Evolutionary conservation across 2,888 invertebrate genomes (phyloP).

Genomic region (Empis stercorea): DNA sequence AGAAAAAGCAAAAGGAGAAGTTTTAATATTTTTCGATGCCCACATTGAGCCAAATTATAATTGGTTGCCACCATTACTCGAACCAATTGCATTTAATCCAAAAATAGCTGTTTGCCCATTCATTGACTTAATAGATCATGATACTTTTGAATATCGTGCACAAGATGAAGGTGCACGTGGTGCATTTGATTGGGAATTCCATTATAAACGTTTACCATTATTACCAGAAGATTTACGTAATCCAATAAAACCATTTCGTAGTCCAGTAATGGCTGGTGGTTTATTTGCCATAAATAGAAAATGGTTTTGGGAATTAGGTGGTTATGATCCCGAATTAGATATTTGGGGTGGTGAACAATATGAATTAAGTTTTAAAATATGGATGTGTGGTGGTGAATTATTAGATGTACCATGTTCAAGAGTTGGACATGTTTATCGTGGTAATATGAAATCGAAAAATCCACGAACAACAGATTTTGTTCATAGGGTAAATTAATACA

Average conservation of each 20-base stretch:
- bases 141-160: conserved; percentile 82
- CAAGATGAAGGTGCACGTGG: conserved; percentile 91
- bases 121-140: conserved; percentile 88
- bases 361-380: conserved; percentile 92
- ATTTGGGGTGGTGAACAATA: conserved; percentile 99
- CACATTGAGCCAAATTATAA: conserved; percentile 86
- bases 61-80: conserved; percentile 84
- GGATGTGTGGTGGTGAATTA: conserved; percentile 94
- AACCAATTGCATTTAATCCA: conserved; percentile 76
- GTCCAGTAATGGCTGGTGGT: conserved; percentile 97
- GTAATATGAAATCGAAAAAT: conserved; percentile 68
- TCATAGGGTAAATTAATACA: conserved; percentile 21
- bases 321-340: conserved; percentile 83
- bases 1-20: conserved; percentile 59
- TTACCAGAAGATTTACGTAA: conserved; percentile 28
- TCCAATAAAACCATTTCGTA: conserved; percentile 40
- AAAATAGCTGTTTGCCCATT: conserved; percentile 88
- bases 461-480: conserved; percentile 87
- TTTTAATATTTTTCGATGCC: conserved; percentile 80
- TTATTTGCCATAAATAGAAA: conserved; percentile 83
- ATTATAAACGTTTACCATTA: conserved; percentile 84
- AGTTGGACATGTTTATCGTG: conserved; percentile 82
- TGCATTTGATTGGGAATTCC: conserved; percentile 96
- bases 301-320: conserved; percentile 95
- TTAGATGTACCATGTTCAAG: conserved; percentile 87